These are phyloP conservation scores for Zaprionus nigranus DNA, from an alignment of 1,140 invertebrate genomes.

Conservation along the genomic window DNA sequence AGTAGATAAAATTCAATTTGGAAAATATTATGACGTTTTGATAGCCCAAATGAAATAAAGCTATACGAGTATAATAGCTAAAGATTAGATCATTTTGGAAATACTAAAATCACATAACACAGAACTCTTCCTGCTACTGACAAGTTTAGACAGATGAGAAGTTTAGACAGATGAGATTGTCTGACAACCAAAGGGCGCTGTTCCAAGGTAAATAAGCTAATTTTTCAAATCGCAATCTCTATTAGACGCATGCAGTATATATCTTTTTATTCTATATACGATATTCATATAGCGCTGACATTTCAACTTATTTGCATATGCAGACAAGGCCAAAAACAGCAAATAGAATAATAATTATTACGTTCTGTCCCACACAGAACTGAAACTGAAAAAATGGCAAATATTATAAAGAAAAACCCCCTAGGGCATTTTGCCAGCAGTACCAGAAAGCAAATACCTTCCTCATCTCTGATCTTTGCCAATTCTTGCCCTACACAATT, in stretches of 20 bases:
- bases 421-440: neutral
- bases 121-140: slow-evolving; percentile 1
- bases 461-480: slow-evolving; percentile 14
- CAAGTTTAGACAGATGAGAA: slow-evolving; percentile 1
- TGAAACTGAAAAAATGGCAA: slow-evolving; percentile 22
- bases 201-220: slow-evolving; percentile 42
- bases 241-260: slow-evolving; percentile 18
- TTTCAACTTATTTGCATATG: slow-evolving; percentile 33
- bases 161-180: slow-evolving; percentile 10
- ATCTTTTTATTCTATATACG: slow-evolving; percentile 2
- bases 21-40: slow-evolving; percentile 7
- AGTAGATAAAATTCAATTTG: neutral
- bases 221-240: slow-evolving; percentile 19
- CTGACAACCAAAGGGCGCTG: slow-evolving; percentile 60
- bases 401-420: neutral
- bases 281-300: slow-evolving; percentile 11
- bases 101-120: neutral
- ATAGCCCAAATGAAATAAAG: neutral
- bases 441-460: neutral
- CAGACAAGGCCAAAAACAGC: slow-evolving; percentile 22
- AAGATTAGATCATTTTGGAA: neutral
- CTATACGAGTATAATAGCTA: neutral
- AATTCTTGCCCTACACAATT: slow-evolving; percentile 6
- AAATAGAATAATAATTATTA: slow-evolving; percentile 16
- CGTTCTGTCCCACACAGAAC: neutral